Conservation (phyloP, 2,113 vertebrate species). For the Dryoscopus gambensis region DNA sequence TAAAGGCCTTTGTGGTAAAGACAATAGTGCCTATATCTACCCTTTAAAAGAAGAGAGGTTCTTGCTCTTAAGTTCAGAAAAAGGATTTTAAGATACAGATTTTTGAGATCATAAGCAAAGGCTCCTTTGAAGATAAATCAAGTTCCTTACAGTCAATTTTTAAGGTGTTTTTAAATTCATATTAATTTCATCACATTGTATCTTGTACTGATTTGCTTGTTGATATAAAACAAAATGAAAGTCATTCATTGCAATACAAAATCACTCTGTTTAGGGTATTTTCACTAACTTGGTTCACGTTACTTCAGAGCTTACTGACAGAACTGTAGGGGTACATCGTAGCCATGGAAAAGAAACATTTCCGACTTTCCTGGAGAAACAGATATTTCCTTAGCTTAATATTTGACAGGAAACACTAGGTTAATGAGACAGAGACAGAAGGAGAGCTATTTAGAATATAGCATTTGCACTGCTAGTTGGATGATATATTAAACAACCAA, state of each 20-base stretch:
- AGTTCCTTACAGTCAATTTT: not conserved
- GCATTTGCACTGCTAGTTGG: not conserved
- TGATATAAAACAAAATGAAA: not conserved
- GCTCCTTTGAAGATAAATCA: not conserved
- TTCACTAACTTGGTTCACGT: not conserved
- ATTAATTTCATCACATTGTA: not conserved
- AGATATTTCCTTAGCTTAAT: not conserved
- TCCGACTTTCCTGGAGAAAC: not conserved
- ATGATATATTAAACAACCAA: not conserved
- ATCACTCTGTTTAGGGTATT: not conserved
- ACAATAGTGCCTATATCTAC: not conserved
- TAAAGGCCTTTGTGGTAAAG: not conserved
- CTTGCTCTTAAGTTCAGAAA: not conserved
- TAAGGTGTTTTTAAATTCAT: not conserved
- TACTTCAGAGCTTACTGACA: not conserved
- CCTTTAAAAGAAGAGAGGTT: not conserved
- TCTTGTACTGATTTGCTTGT: not conserved
- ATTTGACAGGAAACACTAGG: not conserved
- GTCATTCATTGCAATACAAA: not conserved
- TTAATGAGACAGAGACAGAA: not conserved
- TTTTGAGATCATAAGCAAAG: not conserved
- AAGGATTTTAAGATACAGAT: not conserved
- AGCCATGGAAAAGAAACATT: not conserved
- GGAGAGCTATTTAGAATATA: not conserved
- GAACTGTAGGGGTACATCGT: not conserved